phyloP scores from a whole-genome alignment of 2,797 vertebrate genomes.

The Hirundo rustica region DNA sequence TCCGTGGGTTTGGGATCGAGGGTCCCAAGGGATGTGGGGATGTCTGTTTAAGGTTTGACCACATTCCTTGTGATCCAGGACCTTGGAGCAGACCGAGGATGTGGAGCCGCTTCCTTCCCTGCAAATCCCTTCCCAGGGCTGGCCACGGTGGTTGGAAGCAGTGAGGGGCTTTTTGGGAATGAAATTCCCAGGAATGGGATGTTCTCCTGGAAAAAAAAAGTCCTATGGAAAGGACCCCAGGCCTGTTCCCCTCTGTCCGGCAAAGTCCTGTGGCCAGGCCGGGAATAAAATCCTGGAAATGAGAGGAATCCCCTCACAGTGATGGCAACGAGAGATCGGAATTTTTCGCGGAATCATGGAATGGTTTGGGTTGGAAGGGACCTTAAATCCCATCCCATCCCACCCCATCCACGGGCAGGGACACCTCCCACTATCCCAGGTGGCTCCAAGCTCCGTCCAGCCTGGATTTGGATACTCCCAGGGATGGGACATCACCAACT shows the following conservation, averaged over 20 bases:
- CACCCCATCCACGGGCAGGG: not conserved
- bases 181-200: not conserved
- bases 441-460: accelerated
- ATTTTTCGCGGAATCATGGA: not conserved
- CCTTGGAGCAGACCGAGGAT: too few relatives aligned
- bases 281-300: not conserved
- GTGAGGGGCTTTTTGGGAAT: not conserved
- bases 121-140: not conserved
- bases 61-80: accelerated
- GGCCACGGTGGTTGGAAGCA: not conserved
- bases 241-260: not conserved
- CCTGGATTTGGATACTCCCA: not conserved
- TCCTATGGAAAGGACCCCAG: not conserved
- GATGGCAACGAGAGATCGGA: accelerated
- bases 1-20: not conserved
- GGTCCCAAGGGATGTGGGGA: not conserved
- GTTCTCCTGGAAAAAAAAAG: not conserved
- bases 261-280: not conserved
- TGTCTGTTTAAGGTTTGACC: not conserved
- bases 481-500: not conserved
- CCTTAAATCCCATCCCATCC: not conserved
- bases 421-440: not conserved
- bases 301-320: not conserved
- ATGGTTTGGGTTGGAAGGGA: not conserved
- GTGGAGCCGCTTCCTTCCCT: not conserved